Evolutionary conservation across 2,113 vertebrate genomes (phyloP), one percentile per base, ranked within the genome.

Genomic region (Platichthys flesus): DNA sequence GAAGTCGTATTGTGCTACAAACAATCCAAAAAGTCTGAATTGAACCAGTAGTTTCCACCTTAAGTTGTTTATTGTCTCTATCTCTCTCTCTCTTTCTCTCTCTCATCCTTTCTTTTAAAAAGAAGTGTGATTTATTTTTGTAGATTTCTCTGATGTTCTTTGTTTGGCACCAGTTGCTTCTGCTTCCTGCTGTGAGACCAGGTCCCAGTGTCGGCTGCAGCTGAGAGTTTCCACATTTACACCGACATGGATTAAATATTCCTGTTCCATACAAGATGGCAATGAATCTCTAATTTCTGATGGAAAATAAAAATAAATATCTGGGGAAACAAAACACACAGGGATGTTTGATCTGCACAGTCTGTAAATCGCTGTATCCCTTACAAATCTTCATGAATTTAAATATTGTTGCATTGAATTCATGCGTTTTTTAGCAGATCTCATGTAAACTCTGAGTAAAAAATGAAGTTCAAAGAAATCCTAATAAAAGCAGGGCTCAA

Each of bases 81-180:
- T 26, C 26, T 26, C 26, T 26, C 23, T 28, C 31, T 63, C 4
- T 54, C 52, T 72, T 23, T 23, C 23, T 23, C 23, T 23, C 23
- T 23, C 23, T 23, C 60, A 31, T 15, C 45, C 18, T 69, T 3
- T 35, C 31, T 64, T 51, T 69, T 63, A 52, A 52, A 52, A 20
- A 52, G 5, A 14, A 26, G 26, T 63, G 8, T 63, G 7, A 12
- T 20, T 42, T 23, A 37, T 72, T 71, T 65, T 4, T 18, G 49
- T 60, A 15, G 40, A 74, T 65, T 74, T 79, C 74, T 90, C 88
- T 89, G 76, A 88, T 88, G 52, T 71, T 18, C 52, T 76, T 40
- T 71, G 54, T 79, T 87, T 76, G 65, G 62, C 68, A 16, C 60
- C 59, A 79, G 81, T 64, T 74, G 71, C 76, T 76, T 67, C 70